Evolutionary conservation across 2,797 vertebrate genomes (phyloP), one percentile per base, ranked within the genome.

Genomic region (Salmo trutta): DNA sequence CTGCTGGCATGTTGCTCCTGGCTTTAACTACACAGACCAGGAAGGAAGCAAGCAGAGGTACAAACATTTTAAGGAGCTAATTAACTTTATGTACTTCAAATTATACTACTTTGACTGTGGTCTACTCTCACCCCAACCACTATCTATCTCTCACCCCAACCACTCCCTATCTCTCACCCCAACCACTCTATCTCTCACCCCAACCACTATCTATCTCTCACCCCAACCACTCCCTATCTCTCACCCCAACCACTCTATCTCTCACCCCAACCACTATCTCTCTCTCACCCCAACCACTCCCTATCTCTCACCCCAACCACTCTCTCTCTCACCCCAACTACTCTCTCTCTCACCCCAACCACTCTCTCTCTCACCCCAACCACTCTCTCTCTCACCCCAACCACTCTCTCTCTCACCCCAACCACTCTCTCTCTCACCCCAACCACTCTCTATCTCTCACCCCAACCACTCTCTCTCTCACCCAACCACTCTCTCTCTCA

Each of bases 61-160:
- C 6, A 12, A 59, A 73, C 64, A 52, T 82, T 85, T 88, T 85
- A 85, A 77, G 64, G 76, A 79, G 82, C 80, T 85, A 72, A 76
- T 90, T 92, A 80, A 81, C 75, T 90, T 88, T 85, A 89, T 88
- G 81, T 77, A 80, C 78, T 84, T 85, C 56, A 84, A 90, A 89
- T 87, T 82, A 88, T 81, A 87, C 73, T 78, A 76, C 41, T 47
- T 47, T 10, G 41, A 47, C 41, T 14, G 41, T 47, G 41, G 10
- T 10, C 41, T 47, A 47, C 19, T 24, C 24, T 24, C 62, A 65
- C 12, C 12, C 19, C n/a, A 24, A 65, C 62, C 4, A 5, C 41
- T 3, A 3, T 12, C 41, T 10, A 2, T 10, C 8, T 10, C 41
- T 10, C 41, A 10, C 8, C 41, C 41, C 41, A 41, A 41, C 36